Base-by-base conservation (phyloP, 1,140 invertebrate genomes). In the Bemisia tabaci region DNA sequence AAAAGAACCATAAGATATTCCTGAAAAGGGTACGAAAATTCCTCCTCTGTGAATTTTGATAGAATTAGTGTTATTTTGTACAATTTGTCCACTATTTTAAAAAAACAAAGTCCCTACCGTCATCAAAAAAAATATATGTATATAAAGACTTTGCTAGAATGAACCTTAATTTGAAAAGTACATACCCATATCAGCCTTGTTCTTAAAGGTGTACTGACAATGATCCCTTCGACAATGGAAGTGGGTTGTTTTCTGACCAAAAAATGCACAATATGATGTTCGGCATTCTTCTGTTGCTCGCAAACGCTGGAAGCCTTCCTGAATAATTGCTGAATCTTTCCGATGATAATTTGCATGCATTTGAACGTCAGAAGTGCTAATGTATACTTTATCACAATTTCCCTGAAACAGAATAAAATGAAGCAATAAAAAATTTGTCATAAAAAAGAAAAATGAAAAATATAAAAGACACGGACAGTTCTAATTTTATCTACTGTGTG, bases 261-360 rank as follows among this genome's bases (percentile, higher is more conserved):
- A 89, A 77, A 97, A 98, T 24, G 88, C 83, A 78, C 96, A 98
- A 71, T 90, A 85, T 0, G 86, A 82, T 1, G 90, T 88, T 0
- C 86, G 86, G 77, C 94, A 97, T 76, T 91, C 92, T 77, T 97
- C 94, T 0, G 92, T 94, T 0, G 92, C 94, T 22, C 94, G 80
- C 79, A 91, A 94, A 71, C 92, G 79, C 76, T 94, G 91, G 80
- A 95, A 96, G 12, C 95, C 95, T 78, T 98, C 95, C 74, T 97
- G 93, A 63, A 96, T 94, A 71, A 98, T 98, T 12, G 94, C 94
- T 0, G 92, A 94, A 77, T 97, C 95, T 78, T 98, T 98, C 61
- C 95, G 85, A 76, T 98, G 96, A 76, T 97, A 98, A 79, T 97
- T 98, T 1, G 95, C 94, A 77, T 98, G 96, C 95, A 98, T 98